Conservation (phyloP, 2,113 vertebrate species). For the Piaya cayana region DNA sequence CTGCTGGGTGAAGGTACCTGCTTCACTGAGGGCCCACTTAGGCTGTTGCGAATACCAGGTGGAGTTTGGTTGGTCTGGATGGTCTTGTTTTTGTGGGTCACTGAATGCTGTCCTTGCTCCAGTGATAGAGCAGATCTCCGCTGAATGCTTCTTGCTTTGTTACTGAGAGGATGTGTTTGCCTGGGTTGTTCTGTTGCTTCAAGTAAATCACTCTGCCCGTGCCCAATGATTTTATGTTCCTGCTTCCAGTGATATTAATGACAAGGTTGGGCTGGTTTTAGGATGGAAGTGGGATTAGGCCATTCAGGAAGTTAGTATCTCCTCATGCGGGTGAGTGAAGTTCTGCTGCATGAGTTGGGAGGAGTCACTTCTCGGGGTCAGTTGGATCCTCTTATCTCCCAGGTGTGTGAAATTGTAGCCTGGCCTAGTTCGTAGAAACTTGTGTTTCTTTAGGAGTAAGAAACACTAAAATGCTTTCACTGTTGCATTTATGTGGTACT, state of each 20-base stretch:
- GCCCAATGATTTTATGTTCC: neutral
- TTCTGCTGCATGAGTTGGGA: neutral
- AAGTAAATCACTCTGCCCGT: neutral
- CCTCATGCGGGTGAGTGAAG: neutral
- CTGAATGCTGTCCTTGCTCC: rapidly evolving
- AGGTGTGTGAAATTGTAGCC: no score
- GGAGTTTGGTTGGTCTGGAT: neutral
- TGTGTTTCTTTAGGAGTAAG: rapidly evolving
- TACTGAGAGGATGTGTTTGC: neutral
- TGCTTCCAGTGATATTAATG: neutral
- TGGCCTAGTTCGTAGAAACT: neutral
- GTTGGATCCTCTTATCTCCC: neutral
- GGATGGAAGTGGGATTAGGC: neutral
- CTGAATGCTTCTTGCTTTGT: neutral
- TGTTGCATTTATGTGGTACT: neutral
- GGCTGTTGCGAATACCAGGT: neutral
- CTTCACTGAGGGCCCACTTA: neutral
- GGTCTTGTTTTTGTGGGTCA: neutral
- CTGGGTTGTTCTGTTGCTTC: neutral
- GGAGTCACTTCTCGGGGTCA: neutral
- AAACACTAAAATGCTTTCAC: neutral
- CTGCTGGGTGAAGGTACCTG: rapidly evolving
- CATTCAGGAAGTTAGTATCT: neutral
- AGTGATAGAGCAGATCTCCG: neutral
- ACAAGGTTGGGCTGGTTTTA: neutral